Evolutionary conservation across 1,140 invertebrate genomes (phyloP).

Genomic region (Belonocnema kinseyi): DNA sequence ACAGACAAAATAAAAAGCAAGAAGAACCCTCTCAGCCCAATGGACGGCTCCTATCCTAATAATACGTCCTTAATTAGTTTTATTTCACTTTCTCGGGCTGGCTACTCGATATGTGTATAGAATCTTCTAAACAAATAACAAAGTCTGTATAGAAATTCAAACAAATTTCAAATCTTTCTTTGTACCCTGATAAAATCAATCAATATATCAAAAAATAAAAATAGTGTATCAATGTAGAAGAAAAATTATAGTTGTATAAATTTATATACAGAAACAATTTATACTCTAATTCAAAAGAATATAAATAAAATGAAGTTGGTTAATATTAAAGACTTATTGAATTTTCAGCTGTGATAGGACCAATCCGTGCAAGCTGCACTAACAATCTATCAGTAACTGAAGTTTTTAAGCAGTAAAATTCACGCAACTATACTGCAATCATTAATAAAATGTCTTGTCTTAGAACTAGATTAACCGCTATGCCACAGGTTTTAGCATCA

Average conservation of each 20-base stretch:
- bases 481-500: slow-evolving; percentile 13
- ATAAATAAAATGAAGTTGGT: not conserved
- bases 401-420: not conserved
- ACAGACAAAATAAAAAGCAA: slow-evolving; percentile 45
- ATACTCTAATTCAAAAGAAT: no score
- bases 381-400: not conserved
- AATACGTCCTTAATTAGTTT: slow-evolving; percentile 47
- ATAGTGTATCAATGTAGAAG: no score
- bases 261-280: no score
- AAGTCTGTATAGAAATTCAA: slow-evolving; percentile 37
- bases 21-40: slow-evolving; percentile 55
- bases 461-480: slow-evolving; percentile 10
- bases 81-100: not conserved
- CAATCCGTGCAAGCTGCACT: not conserved
- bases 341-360: not conserved
- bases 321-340: slow-evolving; percentile 21
- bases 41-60: slow-evolving; percentile 70
- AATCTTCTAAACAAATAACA: slow-evolving; percentile 32
- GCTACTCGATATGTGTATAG: no score
- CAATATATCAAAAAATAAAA: not conserved
- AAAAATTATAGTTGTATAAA: no score
- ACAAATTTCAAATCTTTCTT: slow-evolving; percentile 40
- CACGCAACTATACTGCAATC: not conserved
- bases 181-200: slow-evolving; percentile 46
- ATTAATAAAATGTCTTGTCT: slow-evolving; percentile 16